phyloP scores from a whole-genome alignment of 2,113 vertebrate genomes.

The Centropus bengalensis region DNA sequence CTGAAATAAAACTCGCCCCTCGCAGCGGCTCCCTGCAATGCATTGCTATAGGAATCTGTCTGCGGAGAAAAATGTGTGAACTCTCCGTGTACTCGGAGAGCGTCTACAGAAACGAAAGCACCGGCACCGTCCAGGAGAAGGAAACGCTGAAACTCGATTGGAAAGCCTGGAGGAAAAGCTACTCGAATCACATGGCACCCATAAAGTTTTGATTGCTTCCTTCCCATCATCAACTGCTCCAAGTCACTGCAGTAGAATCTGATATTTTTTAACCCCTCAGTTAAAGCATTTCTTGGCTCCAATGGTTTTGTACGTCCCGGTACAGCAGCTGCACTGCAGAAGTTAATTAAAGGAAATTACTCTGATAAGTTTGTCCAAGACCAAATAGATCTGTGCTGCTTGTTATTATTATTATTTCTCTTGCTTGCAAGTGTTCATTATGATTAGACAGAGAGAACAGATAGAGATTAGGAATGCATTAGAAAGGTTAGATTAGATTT shows the following conservation, averaged over 20 bases:
- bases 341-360: background rate
- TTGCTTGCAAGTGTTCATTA: no score
- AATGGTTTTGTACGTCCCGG: background rate
- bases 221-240: background rate
- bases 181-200: background rate
- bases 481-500: no score
- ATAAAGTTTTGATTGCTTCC: background rate
- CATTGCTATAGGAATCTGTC: background rate
- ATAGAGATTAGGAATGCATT: no score
- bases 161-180: background rate
- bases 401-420: background rate
- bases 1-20: background rate
- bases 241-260: background rate
- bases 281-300: fast-evolving
- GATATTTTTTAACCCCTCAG: background rate
- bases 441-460: no score
- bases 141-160: background rate
- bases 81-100: background rate
- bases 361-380: background rate
- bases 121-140: background rate
- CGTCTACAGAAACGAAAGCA: background rate
- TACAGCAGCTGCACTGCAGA: background rate
- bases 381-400: background rate
- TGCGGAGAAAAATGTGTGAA: background rate
- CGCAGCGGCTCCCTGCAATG: background rate